Evolutionary conservation across 1,140 invertebrate species (phyloP), one percentile per base, ranked within the genome.

Genomic region (Plodia interpunctella): DNA sequence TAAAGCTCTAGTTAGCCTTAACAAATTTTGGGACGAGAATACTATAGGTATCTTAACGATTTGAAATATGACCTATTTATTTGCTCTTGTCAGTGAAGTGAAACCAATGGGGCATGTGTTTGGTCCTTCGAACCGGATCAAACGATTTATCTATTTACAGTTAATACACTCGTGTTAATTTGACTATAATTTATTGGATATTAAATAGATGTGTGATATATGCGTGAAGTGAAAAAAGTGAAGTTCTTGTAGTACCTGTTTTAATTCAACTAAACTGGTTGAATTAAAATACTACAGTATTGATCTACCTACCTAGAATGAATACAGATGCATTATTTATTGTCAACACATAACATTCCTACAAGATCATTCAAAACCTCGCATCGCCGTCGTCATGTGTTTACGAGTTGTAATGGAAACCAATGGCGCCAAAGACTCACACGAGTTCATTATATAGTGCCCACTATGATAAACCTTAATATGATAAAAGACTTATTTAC

Each of bases 401-500:
- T 17, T 44, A 44, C 15, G 38, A 44, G 10, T 44, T 44, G 38
- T 15, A 44, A 44, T 44, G 38, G 38, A 44, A 44, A 44, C 13
- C 38, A 15, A 17, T 44, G 38, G 38, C 38, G 38, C 38, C 38
- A 15, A 15, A 15, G 13, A n/a, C 13, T 44, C 38, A 44, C 38
- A 44, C 38, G 38, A 44, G 38, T 44, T 44, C 38, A 44, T 15
- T 44, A 44, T 44, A 44, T 44, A 44, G 38, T 17, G 13, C 38
- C 1, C 10, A 44, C 15, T 44, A 44, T 44, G 38, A 44, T 44
- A 44, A 44, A 44, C 38, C n/a, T 15, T 15, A 44, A 4, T 17
- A 44, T 17, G 38, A 44, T 44, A 44, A 44, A 44, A 44, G 2
- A 44, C n/a, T 44, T 44, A 44, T 44, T 44, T 44, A 44, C 38